phyloP scores from a whole-genome alignment of 2,113 vertebrate genomes.

The Sander lucioperca region DNA sequence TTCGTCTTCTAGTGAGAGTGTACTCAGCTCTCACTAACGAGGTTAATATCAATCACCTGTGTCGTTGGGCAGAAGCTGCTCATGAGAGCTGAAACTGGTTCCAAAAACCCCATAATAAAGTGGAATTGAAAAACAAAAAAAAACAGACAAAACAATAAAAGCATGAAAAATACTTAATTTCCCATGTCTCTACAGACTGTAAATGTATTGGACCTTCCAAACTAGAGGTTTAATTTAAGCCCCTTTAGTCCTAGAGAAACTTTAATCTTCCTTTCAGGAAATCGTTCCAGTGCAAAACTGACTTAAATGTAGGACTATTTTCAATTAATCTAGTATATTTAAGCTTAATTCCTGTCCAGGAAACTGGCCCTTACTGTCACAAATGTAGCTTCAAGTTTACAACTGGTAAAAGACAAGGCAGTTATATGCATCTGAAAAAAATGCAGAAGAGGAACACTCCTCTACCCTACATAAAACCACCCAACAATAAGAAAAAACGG shows the following conservation, averaged over 20 bases:
- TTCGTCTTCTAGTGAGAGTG: not conserved
- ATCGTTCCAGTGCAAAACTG: not conserved
- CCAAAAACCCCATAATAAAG: not conserved
- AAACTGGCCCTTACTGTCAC: conserved; percentile 14
- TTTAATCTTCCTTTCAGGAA: not conserved
- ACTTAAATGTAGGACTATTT: not conserved
- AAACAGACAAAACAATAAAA: not conserved
- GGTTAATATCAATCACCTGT: conserved; percentile 3
- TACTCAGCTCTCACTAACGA: not conserved
- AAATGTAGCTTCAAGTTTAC: conserved; percentile 49
- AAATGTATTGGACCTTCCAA: not conserved
- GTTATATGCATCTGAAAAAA: not conserved
- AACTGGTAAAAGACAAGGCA: not conserved
- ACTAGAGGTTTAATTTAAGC: not conserved
- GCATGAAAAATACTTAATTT: not conserved
- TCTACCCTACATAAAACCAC: not conserved
- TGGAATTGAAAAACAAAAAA: not conserved
- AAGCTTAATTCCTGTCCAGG: not conserved
- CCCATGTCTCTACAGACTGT: not conserved
- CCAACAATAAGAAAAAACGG: not conserved
- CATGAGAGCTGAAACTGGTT: not conserved
- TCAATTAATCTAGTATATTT: not conserved
- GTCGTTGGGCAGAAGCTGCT: not conserved
- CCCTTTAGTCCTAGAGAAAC: not conserved
- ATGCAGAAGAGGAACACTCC: not conserved